phyloP scores from a whole-genome alignment of 2,888 invertebrate species.

The Nephrotoma flavescens region DNA sequence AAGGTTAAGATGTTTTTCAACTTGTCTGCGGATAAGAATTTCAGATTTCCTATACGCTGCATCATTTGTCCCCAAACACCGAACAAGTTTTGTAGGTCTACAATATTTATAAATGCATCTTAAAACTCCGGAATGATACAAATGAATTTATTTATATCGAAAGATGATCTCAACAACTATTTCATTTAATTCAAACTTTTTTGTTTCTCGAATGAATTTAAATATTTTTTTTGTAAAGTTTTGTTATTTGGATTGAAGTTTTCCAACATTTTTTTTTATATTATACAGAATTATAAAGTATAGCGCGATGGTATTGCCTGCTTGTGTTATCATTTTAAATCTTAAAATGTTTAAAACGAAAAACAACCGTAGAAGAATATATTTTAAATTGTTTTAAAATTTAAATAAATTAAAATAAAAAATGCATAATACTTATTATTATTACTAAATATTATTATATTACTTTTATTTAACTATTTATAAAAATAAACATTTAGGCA shows the following conservation, averaged over 20 bases:
- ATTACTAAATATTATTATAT: neutral
- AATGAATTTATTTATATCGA: neutral
- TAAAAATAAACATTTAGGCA: neutral
- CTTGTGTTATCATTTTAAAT: neutral
- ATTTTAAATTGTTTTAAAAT: neutral
- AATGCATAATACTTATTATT: neutral
- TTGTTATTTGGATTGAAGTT: neutral
- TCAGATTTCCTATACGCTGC: neutral
- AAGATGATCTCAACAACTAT: neutral
- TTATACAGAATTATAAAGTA: neutral
- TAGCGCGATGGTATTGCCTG: neutral
- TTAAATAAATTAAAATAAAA: neutral
- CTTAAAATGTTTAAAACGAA: neutral
- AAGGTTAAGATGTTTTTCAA: neutral
- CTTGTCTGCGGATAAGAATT: neutral
- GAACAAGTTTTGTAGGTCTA: neutral
- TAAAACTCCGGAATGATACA: too few species aligned
- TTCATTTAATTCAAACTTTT: neutral
- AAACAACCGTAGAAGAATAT: neutral
- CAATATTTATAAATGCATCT: neutral
- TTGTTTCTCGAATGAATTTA: neutral
- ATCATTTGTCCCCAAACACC: too few species aligned
- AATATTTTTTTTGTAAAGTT: neutral
- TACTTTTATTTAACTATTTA: neutral
- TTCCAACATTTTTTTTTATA: neutral